Evolutionary conservation across 2,113 vertebrate genomes (phyloP), one percentile per base, ranked within the genome.

Genomic region (Calcarius ornatus): DNA sequence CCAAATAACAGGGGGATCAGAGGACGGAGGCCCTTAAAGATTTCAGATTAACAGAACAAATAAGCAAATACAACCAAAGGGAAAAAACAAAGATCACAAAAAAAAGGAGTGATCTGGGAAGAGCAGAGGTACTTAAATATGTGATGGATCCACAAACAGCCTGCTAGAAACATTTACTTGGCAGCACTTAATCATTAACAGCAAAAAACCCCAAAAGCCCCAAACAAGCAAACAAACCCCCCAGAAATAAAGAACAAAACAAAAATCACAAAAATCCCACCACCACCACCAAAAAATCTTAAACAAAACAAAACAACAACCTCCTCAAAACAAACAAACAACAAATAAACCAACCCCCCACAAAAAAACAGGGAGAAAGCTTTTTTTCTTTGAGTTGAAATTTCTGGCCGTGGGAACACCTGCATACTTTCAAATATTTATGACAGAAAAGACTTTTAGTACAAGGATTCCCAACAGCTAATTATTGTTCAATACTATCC

Each of bases 111-210:
- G 28, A 63, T 28, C 40, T 38, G 43, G 57, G 73, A 95, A 76
- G 61, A 85, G 48, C 43, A 81, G 37, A 83, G 21, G 31, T 86
- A 37, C 57, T 79, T 45, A 43, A 59, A 33, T 47, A 43, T 0
- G 1, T 37, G 54, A 35, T 0, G 0, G 19, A 72, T 47, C 22
- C n/a, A 70, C 15, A 77, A 65, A 63, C 1, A 88, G 33, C 27
- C 72, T 53, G 45, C 28, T 64, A 87, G 69, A 89, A 91, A 92
- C 53, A 71, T 68, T 76, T 38, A 64, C 89, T 45, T 72, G 37
- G 65, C 28, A 91, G n/a, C 37, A 79, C 51, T 85, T 94, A 92
- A 92, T 87, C 54, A 95, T 82, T 92, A 95, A 94, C 84, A 91
- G 51, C 17, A 81, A 86, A 65, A 40, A 37, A 40, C 1, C 28